Evolutionary conservation across 2,888 invertebrate genomes (phyloP).

Genomic region (Ochropleura leucogaster): DNA sequence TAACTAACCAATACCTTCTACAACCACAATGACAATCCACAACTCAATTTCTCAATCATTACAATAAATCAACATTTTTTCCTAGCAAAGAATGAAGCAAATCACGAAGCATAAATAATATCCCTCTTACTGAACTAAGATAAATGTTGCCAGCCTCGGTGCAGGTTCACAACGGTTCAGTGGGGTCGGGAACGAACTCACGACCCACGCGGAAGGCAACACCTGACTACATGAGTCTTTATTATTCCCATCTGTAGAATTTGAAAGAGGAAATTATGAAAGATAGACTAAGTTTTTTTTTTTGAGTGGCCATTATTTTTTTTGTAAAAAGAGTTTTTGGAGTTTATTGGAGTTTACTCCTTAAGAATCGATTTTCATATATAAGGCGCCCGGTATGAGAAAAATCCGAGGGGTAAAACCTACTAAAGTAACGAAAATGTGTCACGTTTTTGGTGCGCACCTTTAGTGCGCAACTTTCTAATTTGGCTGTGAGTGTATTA

Average conservation of each 20-base stretch:
- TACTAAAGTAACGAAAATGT: too few relatives aligned
- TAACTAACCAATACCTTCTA: not conserved
- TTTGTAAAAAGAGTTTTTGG: not conserved
- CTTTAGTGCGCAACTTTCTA: too few relatives aligned
- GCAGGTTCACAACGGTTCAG: conserved; percentile 60
- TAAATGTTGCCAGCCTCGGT: conserved; percentile 49
- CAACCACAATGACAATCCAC: conserved; percentile 18
- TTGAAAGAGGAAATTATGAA: conserved; percentile 13
- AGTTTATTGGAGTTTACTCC: too few relatives aligned
- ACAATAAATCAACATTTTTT: conserved; percentile 55
- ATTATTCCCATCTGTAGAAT: conserved; percentile 43
- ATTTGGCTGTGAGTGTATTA: too few relatives aligned
- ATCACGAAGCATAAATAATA: conserved; percentile 63
- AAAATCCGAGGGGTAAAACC: too few relatives aligned
- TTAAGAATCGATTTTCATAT: too few relatives aligned
- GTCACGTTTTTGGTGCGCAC: too few relatives aligned
- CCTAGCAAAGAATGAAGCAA: conserved; percentile 47
- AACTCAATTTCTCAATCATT: conserved; percentile 39
- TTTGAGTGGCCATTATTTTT: too few relatives aligned
- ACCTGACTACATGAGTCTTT: conserved; percentile 55
- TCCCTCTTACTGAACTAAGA: conserved; percentile 55
- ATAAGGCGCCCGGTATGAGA: too few relatives aligned
- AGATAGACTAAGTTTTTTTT: too few relatives aligned
- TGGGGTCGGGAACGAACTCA: conserved; percentile 59
- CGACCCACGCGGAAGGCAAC: conserved; percentile 60